Evolutionary conservation across 64 coral and sea anemone species (phyloP).

Genomic region (Pachyseris speciosa): DNA sequence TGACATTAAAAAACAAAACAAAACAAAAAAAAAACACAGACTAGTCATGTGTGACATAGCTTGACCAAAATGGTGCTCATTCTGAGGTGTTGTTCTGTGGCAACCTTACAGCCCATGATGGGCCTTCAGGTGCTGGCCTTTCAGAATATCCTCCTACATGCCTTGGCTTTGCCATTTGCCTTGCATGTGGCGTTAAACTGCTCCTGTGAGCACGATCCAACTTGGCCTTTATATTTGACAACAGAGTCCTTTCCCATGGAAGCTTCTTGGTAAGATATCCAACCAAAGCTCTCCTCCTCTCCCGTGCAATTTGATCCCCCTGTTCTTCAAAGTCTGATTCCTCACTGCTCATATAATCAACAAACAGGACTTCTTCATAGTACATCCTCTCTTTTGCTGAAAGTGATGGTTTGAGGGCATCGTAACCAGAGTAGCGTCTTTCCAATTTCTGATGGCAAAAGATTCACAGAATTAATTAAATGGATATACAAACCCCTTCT

Average conservation of each 20-base stretch:
- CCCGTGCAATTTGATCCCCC: neutral
- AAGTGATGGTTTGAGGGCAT: neutral
- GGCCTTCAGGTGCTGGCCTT: neutral
- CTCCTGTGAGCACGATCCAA: neutral
- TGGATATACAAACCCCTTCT: neutral
- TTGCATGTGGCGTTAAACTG: neutral
- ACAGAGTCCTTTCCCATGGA: neutral
- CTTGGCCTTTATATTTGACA: neutral
- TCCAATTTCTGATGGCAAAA: neutral
- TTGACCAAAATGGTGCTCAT: neutral
- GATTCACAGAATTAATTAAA: neutral
- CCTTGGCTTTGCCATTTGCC: slow-evolving; percentile 9
- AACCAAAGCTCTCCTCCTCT: neutral
- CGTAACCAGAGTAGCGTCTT: neutral
- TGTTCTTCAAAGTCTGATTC: neutral
- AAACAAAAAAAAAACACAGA: too few species aligned
- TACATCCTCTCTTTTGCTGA: neutral
- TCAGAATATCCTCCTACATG: neutral
- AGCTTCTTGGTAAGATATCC: slow-evolving; percentile 8
- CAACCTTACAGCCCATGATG: neutral
- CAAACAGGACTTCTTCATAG: neutral
- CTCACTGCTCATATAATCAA: neutral
- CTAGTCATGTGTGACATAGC: neutral
- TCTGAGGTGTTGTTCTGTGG: neutral
- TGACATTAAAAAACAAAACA: too few species aligned